These are phyloP conservation scores for Brachyistius frenatus DNA, from an alignment of 2,113 vertebrate species.

Conservation along the genomic window DNA sequence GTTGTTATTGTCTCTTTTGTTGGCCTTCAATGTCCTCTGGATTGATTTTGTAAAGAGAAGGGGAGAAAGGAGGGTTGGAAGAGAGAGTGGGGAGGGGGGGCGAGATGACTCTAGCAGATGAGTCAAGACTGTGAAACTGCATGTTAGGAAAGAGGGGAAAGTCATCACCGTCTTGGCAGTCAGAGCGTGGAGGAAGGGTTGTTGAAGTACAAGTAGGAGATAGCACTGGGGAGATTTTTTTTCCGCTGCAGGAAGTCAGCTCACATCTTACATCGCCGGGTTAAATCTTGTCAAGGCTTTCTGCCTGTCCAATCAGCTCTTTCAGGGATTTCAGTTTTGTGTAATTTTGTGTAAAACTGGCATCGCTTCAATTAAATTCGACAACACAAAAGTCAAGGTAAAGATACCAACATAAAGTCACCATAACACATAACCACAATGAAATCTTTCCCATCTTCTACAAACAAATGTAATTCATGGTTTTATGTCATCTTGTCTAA, in stretches of 20 bases:
- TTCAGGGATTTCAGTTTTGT: slow-evolving; percentile 19
- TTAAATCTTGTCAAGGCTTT: slow-evolving; percentile 42
- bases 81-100: neutral
- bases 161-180: slow-evolving; percentile 64
- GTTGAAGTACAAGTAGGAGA: slow-evolving; percentile 54
- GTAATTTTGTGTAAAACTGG: neutral
- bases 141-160: slow-evolving; percentile 56
- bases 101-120: slow-evolving; percentile 77
- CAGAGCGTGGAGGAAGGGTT: slow-evolving; percentile 44
- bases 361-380: neutral
- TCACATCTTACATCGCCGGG: slow-evolving; percentile 59
- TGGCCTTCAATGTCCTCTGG: slow-evolving; percentile 47
- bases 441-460: neutral
- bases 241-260: slow-evolving; percentile 64
- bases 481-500: slow-evolving; percentile 5
- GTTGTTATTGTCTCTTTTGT: slow-evolving; percentile 59
- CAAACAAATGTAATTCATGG: slow-evolving; percentile 1
- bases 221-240: slow-evolving; percentile 52
- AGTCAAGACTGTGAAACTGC: slow-evolving; percentile 56
- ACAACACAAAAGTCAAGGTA: neutral
- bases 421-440: neutral
- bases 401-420: neutral
- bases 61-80: too few relatives aligned
- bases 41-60: neutral
- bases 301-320: slow-evolving; percentile 23